Conservation (phyloP, 1,140 invertebrate species). For the Drosophila biarmipes region DNA sequence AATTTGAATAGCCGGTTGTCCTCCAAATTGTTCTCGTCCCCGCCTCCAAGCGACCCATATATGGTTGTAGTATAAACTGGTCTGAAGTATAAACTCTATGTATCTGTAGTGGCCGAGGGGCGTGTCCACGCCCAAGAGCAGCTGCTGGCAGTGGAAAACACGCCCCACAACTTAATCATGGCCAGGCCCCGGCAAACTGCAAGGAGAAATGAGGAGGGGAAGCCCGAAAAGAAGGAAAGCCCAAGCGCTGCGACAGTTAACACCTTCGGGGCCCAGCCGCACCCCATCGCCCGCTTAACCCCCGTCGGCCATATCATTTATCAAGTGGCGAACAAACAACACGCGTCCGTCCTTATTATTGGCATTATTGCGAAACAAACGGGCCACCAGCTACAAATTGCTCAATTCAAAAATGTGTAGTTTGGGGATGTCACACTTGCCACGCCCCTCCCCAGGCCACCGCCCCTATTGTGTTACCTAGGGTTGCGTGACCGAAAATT, state of each 20-base stretch:
- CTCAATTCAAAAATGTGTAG: slow-evolving; percentile 69
- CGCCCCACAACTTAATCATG: slow-evolving; percentile 72
- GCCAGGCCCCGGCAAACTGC: slow-evolving; percentile 17
- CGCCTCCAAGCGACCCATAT: slow-evolving; percentile 9
- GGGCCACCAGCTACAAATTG: slow-evolving; percentile 65
- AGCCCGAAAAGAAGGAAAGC: slow-evolving; percentile 9
- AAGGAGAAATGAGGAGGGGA: slow-evolving; percentile 3
- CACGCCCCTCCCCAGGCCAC: slow-evolving; percentile 8
- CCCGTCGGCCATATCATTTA: slow-evolving; percentile 65
- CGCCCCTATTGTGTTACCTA: slow-evolving; percentile 21
- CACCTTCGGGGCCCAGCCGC: slow-evolving; percentile 33
- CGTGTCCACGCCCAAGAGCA: slow-evolving; percentile 41
- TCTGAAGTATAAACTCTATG: background rate
- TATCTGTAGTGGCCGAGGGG: background rate
- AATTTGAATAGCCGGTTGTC: background rate
- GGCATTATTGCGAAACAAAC: slow-evolving; percentile 68
- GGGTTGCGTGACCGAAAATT: slow-evolving; percentile 20
- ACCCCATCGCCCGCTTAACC: background rate
- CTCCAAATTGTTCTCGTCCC: slow-evolving; percentile 1
- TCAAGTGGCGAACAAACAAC: slow-evolving; percentile 70
- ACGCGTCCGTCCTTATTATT: slow-evolving; percentile 74
- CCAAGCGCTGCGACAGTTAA: slow-evolving; percentile 45
- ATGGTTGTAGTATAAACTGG: background rate
- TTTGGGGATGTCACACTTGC: slow-evolving; percentile 54
- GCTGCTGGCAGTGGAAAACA: slow-evolving; percentile 54